Conservation (phyloP, 2,113 vertebrate genomes). For the Dendrocopos noguchii region DNA sequence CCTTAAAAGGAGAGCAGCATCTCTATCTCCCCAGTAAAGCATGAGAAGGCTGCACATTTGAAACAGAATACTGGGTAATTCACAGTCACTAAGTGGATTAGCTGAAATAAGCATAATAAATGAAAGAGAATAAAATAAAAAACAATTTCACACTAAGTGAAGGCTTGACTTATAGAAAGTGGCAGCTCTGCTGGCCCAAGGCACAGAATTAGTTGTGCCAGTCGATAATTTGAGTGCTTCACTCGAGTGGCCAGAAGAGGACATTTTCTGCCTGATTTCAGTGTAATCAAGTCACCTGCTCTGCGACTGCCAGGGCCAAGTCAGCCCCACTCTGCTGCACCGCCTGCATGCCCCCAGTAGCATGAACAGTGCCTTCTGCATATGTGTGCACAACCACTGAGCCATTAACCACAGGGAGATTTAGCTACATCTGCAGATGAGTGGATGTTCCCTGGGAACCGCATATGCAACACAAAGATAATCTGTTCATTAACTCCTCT, state of each 20-base stretch:
- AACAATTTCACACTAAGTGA: slow-evolving; percentile 82
- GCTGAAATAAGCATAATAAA: slow-evolving; percentile 86
- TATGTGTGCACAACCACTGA: not conserved
- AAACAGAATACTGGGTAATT: slow-evolving; percentile 60
- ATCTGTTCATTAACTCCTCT: not conserved
- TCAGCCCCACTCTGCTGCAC: slow-evolving; percentile 24
- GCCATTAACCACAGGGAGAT: not conserved
- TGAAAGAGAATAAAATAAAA: slow-evolving; percentile 83
- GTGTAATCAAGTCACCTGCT: slow-evolving; percentile 84
- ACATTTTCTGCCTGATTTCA: slow-evolving; percentile 87
- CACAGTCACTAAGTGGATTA: slow-evolving; percentile 72
- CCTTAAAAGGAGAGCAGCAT: not conserved
- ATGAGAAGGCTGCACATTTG: slow-evolving; percentile 2
- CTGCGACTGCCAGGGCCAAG: slow-evolving; percentile 60
- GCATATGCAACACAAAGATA: not conserved
- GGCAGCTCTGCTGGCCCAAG: slow-evolving; percentile 81
- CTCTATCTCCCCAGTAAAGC: slow-evolving; percentile 16
- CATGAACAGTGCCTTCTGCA: not conserved
- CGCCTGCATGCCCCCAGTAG: not conserved
- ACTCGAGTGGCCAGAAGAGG: slow-evolving; percentile 82
- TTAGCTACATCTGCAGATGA: not conserved
- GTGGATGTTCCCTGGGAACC: not conserved
- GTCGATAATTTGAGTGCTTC: slow-evolving; percentile 85
- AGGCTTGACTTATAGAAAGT: slow-evolving; percentile 84
- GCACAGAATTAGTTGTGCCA: slow-evolving; percentile 84